Base-by-base conservation (phyloP, 2,888 invertebrate species). In the Idaea biselata region DNA sequence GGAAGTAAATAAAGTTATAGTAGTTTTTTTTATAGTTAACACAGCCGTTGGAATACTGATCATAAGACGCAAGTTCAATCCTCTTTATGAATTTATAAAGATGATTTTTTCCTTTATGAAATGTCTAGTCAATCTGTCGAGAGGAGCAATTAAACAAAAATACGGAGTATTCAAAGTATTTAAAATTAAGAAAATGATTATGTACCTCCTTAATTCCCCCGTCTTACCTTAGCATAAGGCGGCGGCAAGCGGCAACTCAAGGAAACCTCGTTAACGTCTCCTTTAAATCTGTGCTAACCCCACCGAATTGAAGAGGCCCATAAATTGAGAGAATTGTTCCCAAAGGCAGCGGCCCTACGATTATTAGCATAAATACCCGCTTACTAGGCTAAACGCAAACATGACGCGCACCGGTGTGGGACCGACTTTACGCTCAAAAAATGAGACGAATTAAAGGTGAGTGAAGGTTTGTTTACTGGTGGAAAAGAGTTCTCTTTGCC, bases 291-390 rank as follows among this genome's bases (percentile, higher is more conserved):
- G 79, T 66, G 68, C 67, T 75, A 79, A 80, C 82, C 80, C 83
- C 76, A 73, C 78, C 76, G 73, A 81, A 81, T 81, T 80, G 74
- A 76, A 75, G 70, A 79, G 81, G 79, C 75, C 44, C 80, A 83
- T 87, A 86, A 87, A 86, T 86, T 85, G 82, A 75, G 72, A 73
- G 80, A 80, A 86, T 82, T 78, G 84, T 77, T 79, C 82, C 82
- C 84, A 67, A 63, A 73, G 77, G 79, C 74, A 72, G 72, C 72
- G 75, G 73, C 76, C 71, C 69, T 56, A 56, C 75, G 68, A 69
- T 76, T 79, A 85, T 87, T 86, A 83, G 82, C 86, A 86, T 86
- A 86, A 86, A 84, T 81, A 84, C 78, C 71, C 83, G 76, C 82
- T 86, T 87, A 82, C 81, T 80, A 86, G 72, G 85, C 85, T 75